Evolutionary conservation across 2,888 invertebrate species (phyloP), one percentile per base, ranked within the genome.

Genomic region (Ceraclea dissimilis): DNA sequence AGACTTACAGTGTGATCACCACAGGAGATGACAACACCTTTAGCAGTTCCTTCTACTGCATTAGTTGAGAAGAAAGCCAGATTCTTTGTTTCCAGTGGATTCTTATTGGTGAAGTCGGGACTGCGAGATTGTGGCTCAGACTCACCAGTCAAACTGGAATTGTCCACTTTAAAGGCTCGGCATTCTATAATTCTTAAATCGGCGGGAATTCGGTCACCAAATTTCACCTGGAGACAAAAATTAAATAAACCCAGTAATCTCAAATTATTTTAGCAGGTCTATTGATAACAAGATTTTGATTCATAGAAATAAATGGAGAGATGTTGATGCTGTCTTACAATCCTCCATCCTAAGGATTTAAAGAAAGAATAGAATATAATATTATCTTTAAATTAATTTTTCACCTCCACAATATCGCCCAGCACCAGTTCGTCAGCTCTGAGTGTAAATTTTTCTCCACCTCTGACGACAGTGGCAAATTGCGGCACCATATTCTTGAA

Each of bases 401-500:
- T 4, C 56, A 76, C 95, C 74, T 98, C 97, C 68, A 98, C 94
- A 65, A 99, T 88, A 75, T 99, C 99, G 63, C 99, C 98, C 66
- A 97, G 81, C 57, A 96, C 96, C 65, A 99, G 79, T 69, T 97
- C 96, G 78, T 94, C 93, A 69, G 93, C 93, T 64, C 91, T 86
- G 64, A 94, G 79, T 63, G 92, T 94, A 67, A 93, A 78, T 72
- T 94, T 94, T 74, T 94, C 93, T 65, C 94, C 93, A 74, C 95
- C 94, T 66, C 98, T 86, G 67, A 97, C 84, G 65, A 94, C 93
- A 64, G 92, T 90, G 61, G 95, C 95, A 73, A 92, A 94, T 78
- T 94, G 88, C 55, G 95, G 95, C 68, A 95, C 93, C 90, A 97
- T 91, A 81, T 93, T 93, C 79, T 95, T 96, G 82, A 97, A 97